Conservation (phyloP, 2,888 invertebrate genomes). For the Tiliacea aurago region DNA sequence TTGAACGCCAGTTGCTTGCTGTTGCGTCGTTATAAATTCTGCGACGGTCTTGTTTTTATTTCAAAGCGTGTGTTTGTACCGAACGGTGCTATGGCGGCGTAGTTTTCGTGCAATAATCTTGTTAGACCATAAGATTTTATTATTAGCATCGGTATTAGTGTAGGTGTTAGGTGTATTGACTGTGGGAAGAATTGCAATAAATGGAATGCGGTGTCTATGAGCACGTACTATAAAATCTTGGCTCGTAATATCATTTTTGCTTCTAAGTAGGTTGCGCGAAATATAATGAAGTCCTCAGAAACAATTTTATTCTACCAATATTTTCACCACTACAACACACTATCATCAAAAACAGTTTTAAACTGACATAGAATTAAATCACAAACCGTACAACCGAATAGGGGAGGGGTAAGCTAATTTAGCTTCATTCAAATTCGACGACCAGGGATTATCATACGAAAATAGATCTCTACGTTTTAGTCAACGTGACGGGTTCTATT, state of each 20-base stretch:
- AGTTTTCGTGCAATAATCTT: slow-evolving; percentile 67
- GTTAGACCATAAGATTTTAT: slow-evolving; percentile 61
- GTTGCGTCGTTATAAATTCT: slow-evolving; percentile 80
- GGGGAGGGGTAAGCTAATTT: slow-evolving; percentile 50
- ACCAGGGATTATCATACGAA: slow-evolving; percentile 56
- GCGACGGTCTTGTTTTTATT: slow-evolving; percentile 84
- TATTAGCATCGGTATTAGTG: slow-evolving; percentile 38
- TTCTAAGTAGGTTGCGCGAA: not conserved
- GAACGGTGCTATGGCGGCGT: slow-evolving; percentile 66
- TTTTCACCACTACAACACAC: not conserved
- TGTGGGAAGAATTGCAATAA: slow-evolving; percentile 52
- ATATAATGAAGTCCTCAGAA: slow-evolving; percentile 1
- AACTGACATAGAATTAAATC: slow-evolving; percentile 26
- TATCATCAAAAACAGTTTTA: slow-evolving; percentile 13
- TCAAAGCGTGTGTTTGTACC: slow-evolving; percentile 76
- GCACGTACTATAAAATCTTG: slow-evolving; percentile 16
- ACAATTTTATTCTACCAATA: slow-evolving; percentile 1
- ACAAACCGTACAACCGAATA: slow-evolving; percentile 24
- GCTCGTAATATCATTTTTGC: slow-evolving; percentile 1
- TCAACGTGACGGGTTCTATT: slow-evolving; percentile 40
- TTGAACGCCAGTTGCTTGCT: slow-evolving; percentile 85
- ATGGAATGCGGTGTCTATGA: slow-evolving; percentile 36
- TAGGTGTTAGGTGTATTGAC: slow-evolving; percentile 38
- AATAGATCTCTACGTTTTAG: slow-evolving; percentile 41
- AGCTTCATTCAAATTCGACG: slow-evolving; percentile 60